Evolutionary conservation across 1,140 invertebrate genomes (phyloP), one percentile per base, ranked within the genome.

Genomic region (Listronotus bonariensis): DNA sequence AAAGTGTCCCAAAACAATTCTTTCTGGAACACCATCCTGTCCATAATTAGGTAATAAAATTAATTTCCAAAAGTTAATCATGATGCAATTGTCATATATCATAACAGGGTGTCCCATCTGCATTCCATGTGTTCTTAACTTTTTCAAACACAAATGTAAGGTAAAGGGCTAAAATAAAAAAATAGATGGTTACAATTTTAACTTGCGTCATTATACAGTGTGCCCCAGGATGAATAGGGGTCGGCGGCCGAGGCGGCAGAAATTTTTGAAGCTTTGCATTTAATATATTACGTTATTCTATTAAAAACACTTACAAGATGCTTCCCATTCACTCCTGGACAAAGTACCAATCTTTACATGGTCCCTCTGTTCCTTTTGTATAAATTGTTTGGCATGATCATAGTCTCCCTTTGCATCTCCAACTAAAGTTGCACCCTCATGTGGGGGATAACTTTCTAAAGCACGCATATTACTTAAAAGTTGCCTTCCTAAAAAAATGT

Each of bases 241-340:
- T n/a, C n/a, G n/a, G n/a, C n/a, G n/a, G n/a, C n/a, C n/a, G n/a
- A n/a, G n/a, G n/a, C n/a, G n/a, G n/a, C n/a, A n/a, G n/a, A 11
- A 38, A 8, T 38, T 12, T 38, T 59, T 20, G 71, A 63, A 77
- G 69, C 72, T 72, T 59, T 12, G 67, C 14, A 15, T 49, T 49
- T 64, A 55, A 51, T 36, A 62, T 15, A 61, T 57, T 65, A 53
- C 51, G 42, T 64, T 40, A 26, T 26, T 1, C 1, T 26, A 26
- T 26, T 26, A 34, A 26, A 65, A 61, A 70, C 31, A 85, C 87
- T 90, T 83, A 92, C 92, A 91, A 63, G 89, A 86, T 56, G 91
- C 94, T 82, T 98, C 95, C 96, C 96, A 98, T 81, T 98, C 96
- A 14, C 89, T 86, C 72, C 87, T 85, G 10, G 93, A 94, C 57